Conservation (phyloP, 2,113 vertebrate species). For the Nansenia antarctica region DNA sequence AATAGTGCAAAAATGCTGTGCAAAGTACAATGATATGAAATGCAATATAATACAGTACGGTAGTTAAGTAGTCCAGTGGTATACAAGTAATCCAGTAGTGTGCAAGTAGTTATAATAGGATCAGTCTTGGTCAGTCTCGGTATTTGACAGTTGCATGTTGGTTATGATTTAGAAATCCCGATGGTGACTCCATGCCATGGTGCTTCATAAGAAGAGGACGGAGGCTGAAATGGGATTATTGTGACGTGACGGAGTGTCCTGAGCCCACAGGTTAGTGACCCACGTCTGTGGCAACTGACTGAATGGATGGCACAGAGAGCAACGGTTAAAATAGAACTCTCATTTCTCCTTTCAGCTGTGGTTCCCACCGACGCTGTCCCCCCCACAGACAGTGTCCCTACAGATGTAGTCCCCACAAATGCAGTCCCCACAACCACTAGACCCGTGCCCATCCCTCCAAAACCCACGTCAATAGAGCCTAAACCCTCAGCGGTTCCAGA, state of each 20-base stretch:
- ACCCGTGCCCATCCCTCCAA: not conserved
- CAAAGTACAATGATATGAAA: too few species aligned
- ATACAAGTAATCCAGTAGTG: too few species aligned
- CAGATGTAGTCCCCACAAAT: not conserved
- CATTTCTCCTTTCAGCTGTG: constrained; percentile 36
- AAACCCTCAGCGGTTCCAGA: not conserved
- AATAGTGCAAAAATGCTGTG: too few species aligned
- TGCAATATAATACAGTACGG: too few species aligned
- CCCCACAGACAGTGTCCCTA: not conserved
- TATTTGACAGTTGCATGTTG: not conserved
- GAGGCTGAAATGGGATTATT: constrained; percentile 69
- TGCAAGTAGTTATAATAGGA: too few species aligned
- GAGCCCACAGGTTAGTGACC: constrained; percentile 50
- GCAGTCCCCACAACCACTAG: not conserved
- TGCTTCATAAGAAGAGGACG: constrained; percentile 65
- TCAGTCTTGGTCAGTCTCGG: constrained; percentile 60
- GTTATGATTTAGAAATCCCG: constrained; percentile 67
- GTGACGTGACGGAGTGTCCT: constrained; percentile 62
- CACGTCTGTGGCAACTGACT: not conserved
- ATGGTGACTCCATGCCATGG: constrained; percentile 74
- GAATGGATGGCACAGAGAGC: not conserved
- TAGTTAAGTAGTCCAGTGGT: too few species aligned
- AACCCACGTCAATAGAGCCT: not conserved
- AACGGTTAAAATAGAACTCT: too few species aligned
- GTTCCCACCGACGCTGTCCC: not conserved